These are phyloP conservation scores for Rhamnusium bicolor DNA, from an alignment of 2,888 invertebrate species.

Conservation along the genomic window DNA sequence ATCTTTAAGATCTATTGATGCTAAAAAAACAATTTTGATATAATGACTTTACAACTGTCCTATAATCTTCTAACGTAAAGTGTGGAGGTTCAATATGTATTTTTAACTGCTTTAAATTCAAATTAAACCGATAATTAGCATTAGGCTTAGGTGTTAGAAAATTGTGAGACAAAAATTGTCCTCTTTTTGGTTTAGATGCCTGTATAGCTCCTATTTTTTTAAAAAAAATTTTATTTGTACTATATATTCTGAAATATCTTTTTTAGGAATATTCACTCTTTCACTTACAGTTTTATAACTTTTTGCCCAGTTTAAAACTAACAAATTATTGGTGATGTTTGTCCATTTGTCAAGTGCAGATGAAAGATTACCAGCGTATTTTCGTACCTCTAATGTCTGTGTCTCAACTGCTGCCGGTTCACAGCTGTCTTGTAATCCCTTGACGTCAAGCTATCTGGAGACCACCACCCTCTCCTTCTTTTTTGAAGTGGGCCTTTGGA, in stretches of 20 bases:
- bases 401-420: not conserved
- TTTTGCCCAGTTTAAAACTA: not conserved
- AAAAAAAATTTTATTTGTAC: not conserved
- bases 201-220: not conserved
- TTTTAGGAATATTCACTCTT: not conserved
- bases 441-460: not conserved
- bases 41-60: not conserved
- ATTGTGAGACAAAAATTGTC: not conserved
- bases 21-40: not conserved
- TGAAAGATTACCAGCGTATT: not conserved
- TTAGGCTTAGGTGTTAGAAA: conserved; percentile 1
- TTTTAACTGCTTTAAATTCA: too few relatives aligned
- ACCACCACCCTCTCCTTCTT: not conserved
- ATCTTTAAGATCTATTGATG: not conserved
- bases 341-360: not conserved
- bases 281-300: not conserved
- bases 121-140: too few relatives aligned
- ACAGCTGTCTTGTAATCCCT: too few relatives aligned
- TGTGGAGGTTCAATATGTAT: too few relatives aligned
- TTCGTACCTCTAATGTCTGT: not conserved
- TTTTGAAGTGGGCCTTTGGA: not conserved
- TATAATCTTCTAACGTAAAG: not conserved
- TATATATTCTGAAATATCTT: not conserved
- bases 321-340: not conserved
- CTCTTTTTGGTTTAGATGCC: not conserved